Conservation (phyloP, 2,113 vertebrate genomes). For the Nycticryphes semicollaris region DNA sequence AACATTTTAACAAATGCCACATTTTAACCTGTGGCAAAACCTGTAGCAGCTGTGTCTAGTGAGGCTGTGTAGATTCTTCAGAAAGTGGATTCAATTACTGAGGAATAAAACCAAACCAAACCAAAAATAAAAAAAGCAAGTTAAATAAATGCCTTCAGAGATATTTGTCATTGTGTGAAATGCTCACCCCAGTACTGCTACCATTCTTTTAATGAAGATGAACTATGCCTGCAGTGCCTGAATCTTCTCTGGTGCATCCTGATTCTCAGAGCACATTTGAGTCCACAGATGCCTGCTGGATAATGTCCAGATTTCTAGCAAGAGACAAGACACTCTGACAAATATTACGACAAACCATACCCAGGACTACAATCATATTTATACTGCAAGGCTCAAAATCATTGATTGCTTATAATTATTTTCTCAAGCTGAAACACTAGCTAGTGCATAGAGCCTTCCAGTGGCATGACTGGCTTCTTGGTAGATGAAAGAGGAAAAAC, state of each 20-base stretch:
- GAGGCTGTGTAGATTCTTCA: not conserved
- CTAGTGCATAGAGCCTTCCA: not conserved
- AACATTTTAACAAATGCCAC: not conserved
- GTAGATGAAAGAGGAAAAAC: not conserved
- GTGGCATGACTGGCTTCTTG: not conserved
- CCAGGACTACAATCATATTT: not conserved
- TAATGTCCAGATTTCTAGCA: not conserved
- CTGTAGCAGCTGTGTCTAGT: not conserved
- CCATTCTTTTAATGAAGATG: not conserved
- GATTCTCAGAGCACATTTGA: fast-evolving
- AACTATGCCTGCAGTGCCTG: not conserved
- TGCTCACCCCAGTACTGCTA: not conserved
- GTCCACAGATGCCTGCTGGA: not conserved
- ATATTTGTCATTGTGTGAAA: not conserved
- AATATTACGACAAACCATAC: not conserved
- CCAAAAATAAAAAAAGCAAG: not conserved
- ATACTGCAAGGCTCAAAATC: not conserved
- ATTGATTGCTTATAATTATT: not conserved
- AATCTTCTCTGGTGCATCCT: not conserved
- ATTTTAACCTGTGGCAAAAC: not conserved
- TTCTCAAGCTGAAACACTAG: not conserved
- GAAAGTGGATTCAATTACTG: not conserved
- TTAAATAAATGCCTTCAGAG: not conserved
- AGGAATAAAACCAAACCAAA: not conserved
- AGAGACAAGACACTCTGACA: not conserved